Base-by-base conservation (phyloP, 2,797 vertebrate genomes). In the Lates japonicus region DNA sequence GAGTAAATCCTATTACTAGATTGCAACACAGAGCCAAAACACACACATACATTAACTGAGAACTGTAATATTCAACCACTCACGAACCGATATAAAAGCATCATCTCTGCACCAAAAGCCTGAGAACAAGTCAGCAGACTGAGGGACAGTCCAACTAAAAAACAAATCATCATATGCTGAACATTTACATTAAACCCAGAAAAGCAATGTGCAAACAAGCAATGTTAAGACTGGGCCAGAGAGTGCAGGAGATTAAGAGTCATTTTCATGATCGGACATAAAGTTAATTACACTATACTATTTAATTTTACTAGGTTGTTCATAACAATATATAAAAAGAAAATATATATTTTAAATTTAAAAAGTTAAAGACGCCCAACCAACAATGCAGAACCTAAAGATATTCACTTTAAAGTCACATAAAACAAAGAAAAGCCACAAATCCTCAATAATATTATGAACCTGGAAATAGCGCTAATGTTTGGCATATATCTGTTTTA, bases 11-110 rank as follows among this genome's bases (percentile, higher is more conserved):
- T 61, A 70, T 49, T 60, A 44, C 61, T 62, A 46, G 67, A 3
- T 49, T 41, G 60, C 42, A 70, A 72, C 71, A 61, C 48, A 60
- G 41, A 82, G 51, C 33, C 22, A n/a, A 62, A 20, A 39, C 31
- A 11, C 71, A 46, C 66, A 74, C 39, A 73, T 1, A 70, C 42
- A 72, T 39, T 58, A 59, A 71, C 12, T 25, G 33, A 69, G 49
- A 58, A 60, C 42, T 44, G 29, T 33, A 51, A 58, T 74, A 71
- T 82, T 79, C 37, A 65, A 74, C 12, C 70, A 69, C 71, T 74
- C 67, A 59, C 59, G 25, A 80, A 78, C 80, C 51, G 42, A 3
- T 3, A 46, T 17, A 70, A 61, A 70, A 59, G 35, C 57, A 60
- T 78, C 69, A 63, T 61, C 20, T 44, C 13, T 11, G 59, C 44